These are phyloP conservation scores for Condylostylus longicornis DNA, from an alignment of 1,140 invertebrate species.

Conservation along the genomic window DNA sequence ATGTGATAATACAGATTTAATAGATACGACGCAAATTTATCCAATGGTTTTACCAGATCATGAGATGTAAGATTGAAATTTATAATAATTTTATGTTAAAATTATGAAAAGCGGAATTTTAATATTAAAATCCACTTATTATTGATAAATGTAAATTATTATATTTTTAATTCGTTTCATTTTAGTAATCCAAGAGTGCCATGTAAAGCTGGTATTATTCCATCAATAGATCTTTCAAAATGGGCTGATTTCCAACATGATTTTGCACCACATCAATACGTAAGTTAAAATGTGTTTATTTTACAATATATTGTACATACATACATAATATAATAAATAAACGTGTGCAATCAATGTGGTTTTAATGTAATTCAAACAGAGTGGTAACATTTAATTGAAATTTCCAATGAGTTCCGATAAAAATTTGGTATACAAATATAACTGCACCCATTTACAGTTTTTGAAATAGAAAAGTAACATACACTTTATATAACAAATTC, in stretches of 20 bases:
- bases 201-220: constrained; percentile 70
- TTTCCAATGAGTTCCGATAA: too few relatives aligned
- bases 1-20: constrained; percentile 88
- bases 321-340: background rate
- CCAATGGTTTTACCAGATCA: constrained; percentile 85
- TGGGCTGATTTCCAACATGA: constrained; percentile 52
- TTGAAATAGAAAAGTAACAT: too few relatives aligned
- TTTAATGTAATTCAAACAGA: background rate
- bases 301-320: background rate
- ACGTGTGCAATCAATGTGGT: background rate
- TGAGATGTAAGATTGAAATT: constrained; percentile 55
- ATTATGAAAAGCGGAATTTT: background rate
- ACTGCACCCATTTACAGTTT: too few relatives aligned
- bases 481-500: too few relatives aligned
- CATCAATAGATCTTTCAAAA: constrained; percentile 70
- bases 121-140: background rate
- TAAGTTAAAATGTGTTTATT: constrained; percentile 32
- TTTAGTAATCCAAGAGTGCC: constrained; percentile 76
- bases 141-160: background rate
- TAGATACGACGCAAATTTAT: constrained; percentile 83
- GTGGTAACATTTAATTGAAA: background rate
- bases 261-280: constrained; percentile 41
- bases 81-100: background rate
- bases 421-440: too few relatives aligned
- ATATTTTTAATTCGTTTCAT: background rate